These are phyloP conservation scores for Parapristionchus giblindavisi DNA, from an alignment of 2,888 invertebrate species.

Conservation along the genomic window DNA sequence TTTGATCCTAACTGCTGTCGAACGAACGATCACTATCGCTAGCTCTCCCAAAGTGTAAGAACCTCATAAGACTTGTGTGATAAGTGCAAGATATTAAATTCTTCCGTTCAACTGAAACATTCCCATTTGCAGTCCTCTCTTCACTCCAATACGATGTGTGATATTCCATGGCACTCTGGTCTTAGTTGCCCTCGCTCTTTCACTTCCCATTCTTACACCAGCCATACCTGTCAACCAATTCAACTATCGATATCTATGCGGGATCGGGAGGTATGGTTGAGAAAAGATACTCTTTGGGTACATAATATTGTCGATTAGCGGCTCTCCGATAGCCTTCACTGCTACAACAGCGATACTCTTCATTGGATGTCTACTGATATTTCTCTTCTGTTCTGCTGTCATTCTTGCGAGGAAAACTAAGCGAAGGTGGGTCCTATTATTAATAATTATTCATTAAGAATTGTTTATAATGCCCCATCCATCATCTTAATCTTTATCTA, in stretches of 20 bases:
- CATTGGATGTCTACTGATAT: constrained; percentile 57
- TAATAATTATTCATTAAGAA: neutral
- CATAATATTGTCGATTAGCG: too few relatives aligned
- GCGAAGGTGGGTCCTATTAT: neutral
- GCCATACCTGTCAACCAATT: constrained; percentile 61
- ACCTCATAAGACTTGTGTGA: neutral
- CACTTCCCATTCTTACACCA: constrained; percentile 44
- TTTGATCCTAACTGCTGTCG: constrained; percentile 61
- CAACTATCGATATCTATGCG: constrained; percentile 64
- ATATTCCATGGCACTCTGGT: constrained; percentile 38
- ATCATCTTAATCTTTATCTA: too few relatives aligned
- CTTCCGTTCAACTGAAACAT: neutral
- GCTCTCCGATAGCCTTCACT: constrained; percentile 62
- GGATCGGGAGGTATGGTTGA: constrained; percentile 56
- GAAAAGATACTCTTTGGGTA: too few relatives aligned
- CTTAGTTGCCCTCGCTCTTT: constrained; percentile 43
- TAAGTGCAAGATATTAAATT: too few relatives aligned
- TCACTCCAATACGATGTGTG: constrained; percentile 31
- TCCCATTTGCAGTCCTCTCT: constrained; percentile 2
- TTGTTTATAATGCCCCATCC: too few relatives aligned
- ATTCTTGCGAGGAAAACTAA: constrained; percentile 45
- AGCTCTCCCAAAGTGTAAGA: constrained; percentile 27
- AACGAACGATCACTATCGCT: constrained; percentile 47
- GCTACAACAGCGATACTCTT: constrained; percentile 59
- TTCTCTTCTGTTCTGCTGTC: constrained; percentile 57